Evolutionary conservation across 2,113 vertebrate genomes (phyloP), one percentile per base, ranked within the genome.

Genomic region (Butorides virescens): DNA sequence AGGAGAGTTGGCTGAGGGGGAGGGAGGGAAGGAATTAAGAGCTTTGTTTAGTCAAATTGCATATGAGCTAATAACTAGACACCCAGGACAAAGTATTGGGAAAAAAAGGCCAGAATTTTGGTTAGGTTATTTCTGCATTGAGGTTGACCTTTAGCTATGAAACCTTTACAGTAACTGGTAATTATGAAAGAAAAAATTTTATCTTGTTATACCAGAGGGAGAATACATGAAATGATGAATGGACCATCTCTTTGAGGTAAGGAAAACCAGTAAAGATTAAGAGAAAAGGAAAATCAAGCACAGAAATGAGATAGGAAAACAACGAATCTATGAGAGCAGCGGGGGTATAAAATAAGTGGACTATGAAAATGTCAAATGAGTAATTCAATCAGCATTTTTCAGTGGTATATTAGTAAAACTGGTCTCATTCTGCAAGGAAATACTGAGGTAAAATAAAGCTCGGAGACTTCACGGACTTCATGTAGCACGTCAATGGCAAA

Each of bases 351-450:
- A 95, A 55, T 44, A 77, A 91, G 72, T 36, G 13, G 53, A 47
- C 68, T 71, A 74, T 71, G 86, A 86, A 95, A 95, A 92, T 74
- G 44, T 91, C 88, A 87, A 37, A 71, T 47, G 39, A 81, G 52
- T 73, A 72, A 86, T 84, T 86, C 65, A 58, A 39, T 92, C 67
- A 83, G 22, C 39, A 66, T 58, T 94, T 94, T 93, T 62, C 72
- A 55, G 22, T 67, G 29, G 12, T 77, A 30, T 77, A 74, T 84
- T 63, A 86, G 47, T 77, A 77, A 71, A 6, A 39, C 10, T n/a
- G 18, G 27, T 58, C 67, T 77, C 72, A 66, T 77, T 74, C 37
- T 63, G 12, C 32, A 50, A 32, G 76, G 72, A 62, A 92, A 88
- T 61, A 66, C 4, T 77, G 65, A 74, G 29, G 47, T 66, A 92